phyloP scores from a whole-genome alignment of 2,888 invertebrate genomes.

The Andrena hattorfiana region DNA sequence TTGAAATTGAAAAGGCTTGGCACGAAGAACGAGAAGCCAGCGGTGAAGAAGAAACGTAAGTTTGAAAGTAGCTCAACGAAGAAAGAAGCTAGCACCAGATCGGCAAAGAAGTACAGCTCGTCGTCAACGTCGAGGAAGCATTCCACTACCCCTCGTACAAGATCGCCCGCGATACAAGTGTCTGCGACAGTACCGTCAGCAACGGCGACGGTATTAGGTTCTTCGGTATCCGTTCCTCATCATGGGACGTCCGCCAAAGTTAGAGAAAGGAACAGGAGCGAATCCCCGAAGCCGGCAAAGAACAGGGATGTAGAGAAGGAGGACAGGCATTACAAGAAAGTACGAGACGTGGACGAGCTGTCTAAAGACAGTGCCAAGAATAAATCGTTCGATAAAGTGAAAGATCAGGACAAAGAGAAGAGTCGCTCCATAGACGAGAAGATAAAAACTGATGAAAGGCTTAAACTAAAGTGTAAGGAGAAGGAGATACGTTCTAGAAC shows the following conservation, averaged over 20 bases:
- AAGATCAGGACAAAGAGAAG: conserved; percentile 79
- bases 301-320: conserved; percentile 74
- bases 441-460: conserved; percentile 77
- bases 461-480: conserved; percentile 80
- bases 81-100: conserved; percentile 62
- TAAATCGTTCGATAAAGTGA: conserved; percentile 76
- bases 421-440: conserved; percentile 76
- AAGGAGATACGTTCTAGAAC: conserved; percentile 82
- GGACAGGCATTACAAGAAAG: conserved; percentile 73
- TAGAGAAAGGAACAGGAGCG: conserved; percentile 81
- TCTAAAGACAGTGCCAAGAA: conserved; percentile 71
- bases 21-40: conserved; percentile 78
- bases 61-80: conserved; percentile 72
- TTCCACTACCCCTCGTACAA: conserved; percentile 49
- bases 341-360: conserved; percentile 71
- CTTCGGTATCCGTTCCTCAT: conserved; percentile 66
- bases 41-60: conserved; percentile 81
- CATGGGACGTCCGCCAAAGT: conserved; percentile 68
- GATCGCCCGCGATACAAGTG: conserved; percentile 65
- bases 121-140: conserved; percentile 66
- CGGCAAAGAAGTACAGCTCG: conserved; percentile 69
- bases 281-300: conserved; percentile 78
- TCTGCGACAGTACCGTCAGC: conserved; percentile 56
- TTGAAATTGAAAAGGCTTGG: conserved; percentile 81
- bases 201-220: conserved; percentile 61